Evolutionary conservation across 2,113 vertebrate genomes (phyloP).

Genomic region (Semicossyphus pulcher): DNA sequence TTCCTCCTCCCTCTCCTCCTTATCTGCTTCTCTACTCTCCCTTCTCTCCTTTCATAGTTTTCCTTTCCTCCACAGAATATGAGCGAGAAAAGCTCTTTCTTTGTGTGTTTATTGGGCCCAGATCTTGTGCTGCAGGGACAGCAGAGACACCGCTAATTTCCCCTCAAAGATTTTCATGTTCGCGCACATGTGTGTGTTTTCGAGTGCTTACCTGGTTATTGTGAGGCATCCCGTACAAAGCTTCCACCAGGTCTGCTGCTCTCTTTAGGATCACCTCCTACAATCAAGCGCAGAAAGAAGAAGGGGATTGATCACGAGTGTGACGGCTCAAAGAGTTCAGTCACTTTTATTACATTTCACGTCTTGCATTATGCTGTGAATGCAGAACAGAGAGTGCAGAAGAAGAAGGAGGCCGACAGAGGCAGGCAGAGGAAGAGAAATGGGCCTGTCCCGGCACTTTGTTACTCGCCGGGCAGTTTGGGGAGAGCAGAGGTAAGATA

Average conservation of each 20-base stretch:
- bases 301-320: conserved; percentile 70
- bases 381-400: conserved; percentile 72
- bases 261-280: conserved; percentile 83
- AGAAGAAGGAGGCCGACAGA: conserved; percentile 55
- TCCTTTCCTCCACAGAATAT: conserved; percentile 2
- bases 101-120: conserved; percentile 42
- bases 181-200: conserved; percentile 1
- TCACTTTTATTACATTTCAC: conserved; percentile 81
- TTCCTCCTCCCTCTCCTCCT: conserved; percentile 25
- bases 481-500: conserved; percentile 71
- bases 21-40: conserved; percentile 12
- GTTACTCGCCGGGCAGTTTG: conserved; percentile 78
- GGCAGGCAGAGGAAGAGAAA: conserved; percentile 75
- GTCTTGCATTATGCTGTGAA: conserved; percentile 77
- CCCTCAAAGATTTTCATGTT: conserved; percentile 40
- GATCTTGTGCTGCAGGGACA: conserved; percentile 19
- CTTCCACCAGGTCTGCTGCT: conserved; percentile 81
- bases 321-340: conserved; percentile 72
- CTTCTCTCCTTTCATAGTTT: conserved; percentile 40
- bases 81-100: conserved; percentile 58
- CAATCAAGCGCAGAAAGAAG: conserved; percentile 59
- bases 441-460: conserved; percentile 77
- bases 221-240: conserved; percentile 83
- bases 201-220: conserved; percentile 78
- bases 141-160: conserved; percentile 43